Evolutionary conservation across 2,113 vertebrate genomes (phyloP).

Genomic region (Gymnobelideus leadbeateri): DNA sequence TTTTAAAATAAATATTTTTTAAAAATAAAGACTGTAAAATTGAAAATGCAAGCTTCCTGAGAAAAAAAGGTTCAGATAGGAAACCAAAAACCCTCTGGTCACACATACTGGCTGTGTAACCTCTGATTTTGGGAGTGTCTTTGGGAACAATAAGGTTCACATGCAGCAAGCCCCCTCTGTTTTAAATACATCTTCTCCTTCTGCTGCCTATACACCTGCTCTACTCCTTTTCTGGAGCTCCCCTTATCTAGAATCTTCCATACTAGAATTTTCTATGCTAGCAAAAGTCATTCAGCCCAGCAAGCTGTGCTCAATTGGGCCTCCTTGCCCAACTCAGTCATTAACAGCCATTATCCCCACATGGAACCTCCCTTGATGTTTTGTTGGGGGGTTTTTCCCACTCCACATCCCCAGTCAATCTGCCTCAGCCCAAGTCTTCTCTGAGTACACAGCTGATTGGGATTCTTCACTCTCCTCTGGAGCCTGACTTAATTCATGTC

Average conservation of each 20-base stretch:
- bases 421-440: neutral
- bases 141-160: neutral
- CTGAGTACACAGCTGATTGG: neutral
- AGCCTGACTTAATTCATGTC: neutral
- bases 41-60: neutral
- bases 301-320: neutral
- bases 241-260: neutral
- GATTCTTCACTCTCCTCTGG: neutral
- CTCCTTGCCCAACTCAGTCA: conserved; percentile 4
- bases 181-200: neutral
- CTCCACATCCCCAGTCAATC: neutral
- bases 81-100: neutral
- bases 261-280: neutral
- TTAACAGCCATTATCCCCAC: neutral
- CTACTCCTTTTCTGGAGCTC: neutral
- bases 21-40: neutral
- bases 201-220: neutral
- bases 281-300: neutral
- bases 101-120: too few relatives aligned
- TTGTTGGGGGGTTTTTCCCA: neutral
- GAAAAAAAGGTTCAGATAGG: neutral
- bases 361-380: neutral
- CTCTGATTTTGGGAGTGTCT: neutral
- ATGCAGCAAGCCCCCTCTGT: neutral
- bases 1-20: neutral